Evolutionary conservation across 2,797 vertebrate species (phyloP), one percentile per base, ranked within the genome.

Genomic region (Pantherophis alleghaniensis): DNA sequence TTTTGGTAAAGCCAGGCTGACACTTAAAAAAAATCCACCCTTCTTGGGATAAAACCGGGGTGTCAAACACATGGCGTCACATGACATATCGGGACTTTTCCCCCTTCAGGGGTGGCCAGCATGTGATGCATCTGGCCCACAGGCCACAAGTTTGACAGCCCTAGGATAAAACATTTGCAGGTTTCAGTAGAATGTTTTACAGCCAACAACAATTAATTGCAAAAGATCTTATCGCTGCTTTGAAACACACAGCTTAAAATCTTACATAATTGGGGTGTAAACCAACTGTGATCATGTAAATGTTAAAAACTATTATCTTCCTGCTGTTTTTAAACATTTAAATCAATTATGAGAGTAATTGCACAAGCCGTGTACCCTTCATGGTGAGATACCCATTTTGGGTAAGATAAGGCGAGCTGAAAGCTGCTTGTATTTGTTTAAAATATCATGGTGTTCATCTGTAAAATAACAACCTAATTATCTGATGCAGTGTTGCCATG

Each of bases 401-500:
- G 42, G 2, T 89, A 63, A 86, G 18, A 93, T 22, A 47, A 92
- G 56, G 22, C 51, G 18, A 79, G 51, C 63, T 55, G 88, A 92
- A 88, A 94, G 18, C 88, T 90, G 53, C 26, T 88, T 74, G 53
- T 16, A 16, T 53, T 90, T 88, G 90, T 79, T 88, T 88, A 37
- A 88, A 91, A 91, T 83, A 89, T 37, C 66, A 14, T 66, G 57
- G 51, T 63, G 14, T 83, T 91, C 47, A 86, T 69, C 12, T 79
- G 24, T 89, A 63, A 89, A 63, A 16, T 61, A 89, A 91, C 83
- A 66, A 86, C 53, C 88, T 90, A 53, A 87, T 90, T 92, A 90
- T 88, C 89, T 83, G 91, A 87, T 79, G 32, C 13, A 88, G n/a
- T 63, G 93, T 92, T 94, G 89, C 86, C 63, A 92, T 90, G 91